Conservation (phyloP, 2,797 vertebrate genomes). For the Uromys caudimaculatus region DNA sequence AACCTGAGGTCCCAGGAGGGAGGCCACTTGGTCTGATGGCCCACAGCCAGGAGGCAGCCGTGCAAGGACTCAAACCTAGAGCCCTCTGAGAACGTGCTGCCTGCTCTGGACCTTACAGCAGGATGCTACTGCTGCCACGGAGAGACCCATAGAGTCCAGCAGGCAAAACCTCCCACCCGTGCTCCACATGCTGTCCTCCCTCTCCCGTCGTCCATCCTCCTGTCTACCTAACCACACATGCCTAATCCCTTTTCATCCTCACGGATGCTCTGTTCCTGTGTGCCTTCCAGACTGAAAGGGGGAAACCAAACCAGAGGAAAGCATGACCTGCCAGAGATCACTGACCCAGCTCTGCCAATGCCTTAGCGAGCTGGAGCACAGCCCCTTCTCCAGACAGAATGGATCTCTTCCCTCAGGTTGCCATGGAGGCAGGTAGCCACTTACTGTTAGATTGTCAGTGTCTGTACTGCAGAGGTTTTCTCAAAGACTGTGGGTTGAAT, state of each 20-base stretch:
- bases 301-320: not conserved
- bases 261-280: not conserved
- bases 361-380: not conserved
- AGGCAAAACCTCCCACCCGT: not conserved
- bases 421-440: not conserved
- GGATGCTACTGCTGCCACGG: not conserved
- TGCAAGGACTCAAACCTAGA: not conserved
- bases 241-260: not conserved
- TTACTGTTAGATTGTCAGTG: not conserved
- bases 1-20: not conserved
- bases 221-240: not conserved
- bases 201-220: not conserved
- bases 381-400: not conserved
- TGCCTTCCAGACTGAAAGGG: too few relatives aligned
- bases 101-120: not conserved
- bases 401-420: not conserved
- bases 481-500: not conserved
- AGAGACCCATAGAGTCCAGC: not conserved
- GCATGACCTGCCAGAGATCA: not conserved
- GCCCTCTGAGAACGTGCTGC: not conserved
- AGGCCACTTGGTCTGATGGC: not conserved
- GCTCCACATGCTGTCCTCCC: not conserved
- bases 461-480: not conserved
- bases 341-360: not conserved
- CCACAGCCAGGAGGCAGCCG: not conserved